Evolutionary conservation across 2,888 invertebrate species (phyloP), one percentile per base, ranked within the genome.

Genomic region (Harmothoe impar): DNA sequence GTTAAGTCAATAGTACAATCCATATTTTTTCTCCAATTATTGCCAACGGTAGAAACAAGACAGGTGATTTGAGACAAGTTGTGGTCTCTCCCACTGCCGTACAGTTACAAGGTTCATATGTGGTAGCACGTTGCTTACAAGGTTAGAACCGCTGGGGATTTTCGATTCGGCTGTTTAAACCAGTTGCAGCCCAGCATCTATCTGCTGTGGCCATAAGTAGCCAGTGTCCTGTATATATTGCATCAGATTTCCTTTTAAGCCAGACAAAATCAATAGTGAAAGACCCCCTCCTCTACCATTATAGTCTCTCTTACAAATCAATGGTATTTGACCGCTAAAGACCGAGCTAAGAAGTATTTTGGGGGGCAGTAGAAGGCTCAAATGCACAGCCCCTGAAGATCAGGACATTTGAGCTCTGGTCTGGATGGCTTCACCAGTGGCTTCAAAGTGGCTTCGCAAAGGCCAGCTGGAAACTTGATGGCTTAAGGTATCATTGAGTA

Each of bases 391-490:
- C 81, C 20, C 81, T 35, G 33, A 81, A 81, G 81, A 31, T 12
- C 33, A 35, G 0, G 81, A 17, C 81, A 81, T 81, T 81, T 81
- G 17, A 43, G 35, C 15, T 17, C 35, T 20, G 43, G 3, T 35
- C 33, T 20, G 7, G 7, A 33, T 77, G 81, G 81, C 81, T 81
- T 81, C 81, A 12, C 17, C 12, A 43, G 25, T 81, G 81, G 81
- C 81, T 35, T 81, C 81, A 15, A 43, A 17, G 43, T 81, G 81
- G 81, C 81, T 81, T 81, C 81, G 35, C 81, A 15, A n/a, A 35
- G 43, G n/a, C 33, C 1, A 3, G 15, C 43, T 35, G 81, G 25
- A 81, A 31, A 81, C 72, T 17, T 25, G 31, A 29, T 17, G 72
- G 72, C 72, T 72, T 29, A 29, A 5, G 29, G 29, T 72, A 25